These are phyloP conservation scores for Mastigias papua DNA, from an alignment of 30 jellyfish, hydroid and myxozoan species.

Conservation along the genomic window DNA sequence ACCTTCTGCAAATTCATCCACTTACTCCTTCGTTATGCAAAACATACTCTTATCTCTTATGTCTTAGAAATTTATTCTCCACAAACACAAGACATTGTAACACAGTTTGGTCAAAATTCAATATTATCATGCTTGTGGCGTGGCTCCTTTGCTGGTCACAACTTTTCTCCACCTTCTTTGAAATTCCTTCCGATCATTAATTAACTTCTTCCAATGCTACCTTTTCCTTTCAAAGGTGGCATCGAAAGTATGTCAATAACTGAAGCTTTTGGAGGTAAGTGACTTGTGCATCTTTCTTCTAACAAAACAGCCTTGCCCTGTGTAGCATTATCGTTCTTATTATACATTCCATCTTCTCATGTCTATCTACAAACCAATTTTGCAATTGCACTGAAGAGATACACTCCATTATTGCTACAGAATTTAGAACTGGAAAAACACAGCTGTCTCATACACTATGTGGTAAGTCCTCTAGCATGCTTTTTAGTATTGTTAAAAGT, in stretches of 20 bases:
- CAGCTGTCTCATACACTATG: slow-evolving; percentile 98
- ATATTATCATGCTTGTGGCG: too few species aligned
- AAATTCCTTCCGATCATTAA: neutral
- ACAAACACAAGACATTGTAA: too few species aligned
- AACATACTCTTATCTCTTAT: too few species aligned
- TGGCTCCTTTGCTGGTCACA: neutral
- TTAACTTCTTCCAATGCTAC: neutral
- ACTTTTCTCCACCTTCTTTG: neutral
- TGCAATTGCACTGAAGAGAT: too few species aligned
- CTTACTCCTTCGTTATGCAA: too few species aligned
- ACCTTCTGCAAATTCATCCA: too few species aligned
- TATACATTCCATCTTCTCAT: too few species aligned
- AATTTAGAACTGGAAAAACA: slow-evolving; percentile 98
- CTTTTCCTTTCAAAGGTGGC: slow-evolving; percentile 87
- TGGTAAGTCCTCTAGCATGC: slow-evolving; percentile 58
- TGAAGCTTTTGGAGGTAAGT: slow-evolving; percentile 99
- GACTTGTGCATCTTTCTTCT: neutral
- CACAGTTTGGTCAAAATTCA: too few species aligned
- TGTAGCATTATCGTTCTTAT: too few species aligned
- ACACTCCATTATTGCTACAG: slow-evolving; percentile 36
- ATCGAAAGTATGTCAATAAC: slow-evolving; percentile 99
- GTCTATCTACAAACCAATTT: too few species aligned
- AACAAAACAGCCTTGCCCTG: neutral
- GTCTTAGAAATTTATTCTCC: too few species aligned
- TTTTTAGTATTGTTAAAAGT: too few species aligned